These are phyloP conservation scores for Plutella xylostella DNA, from an alignment of 2,888 invertebrate species.

Conservation along the genomic window DNA sequence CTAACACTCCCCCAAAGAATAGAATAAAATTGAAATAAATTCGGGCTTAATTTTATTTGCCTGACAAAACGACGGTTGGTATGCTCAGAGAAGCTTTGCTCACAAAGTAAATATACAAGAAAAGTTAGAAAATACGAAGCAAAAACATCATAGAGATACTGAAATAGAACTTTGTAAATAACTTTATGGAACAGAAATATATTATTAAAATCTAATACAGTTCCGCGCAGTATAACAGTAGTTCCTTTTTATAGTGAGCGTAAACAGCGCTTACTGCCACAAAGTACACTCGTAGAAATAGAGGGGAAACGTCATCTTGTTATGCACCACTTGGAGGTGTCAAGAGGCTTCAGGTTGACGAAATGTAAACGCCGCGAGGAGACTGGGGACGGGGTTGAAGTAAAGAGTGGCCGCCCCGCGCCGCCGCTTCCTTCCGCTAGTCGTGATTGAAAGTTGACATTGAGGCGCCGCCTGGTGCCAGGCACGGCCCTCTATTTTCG, in stretches of 20 bases:
- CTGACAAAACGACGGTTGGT: slow-evolving; percentile 66
- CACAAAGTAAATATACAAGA: slow-evolving; percentile 52
- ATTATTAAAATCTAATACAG: too few relatives aligned
- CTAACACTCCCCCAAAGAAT: too few relatives aligned
- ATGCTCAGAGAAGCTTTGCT: slow-evolving; percentile 62
- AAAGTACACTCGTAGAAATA: too few relatives aligned
- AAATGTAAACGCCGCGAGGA: slow-evolving; percentile 31
- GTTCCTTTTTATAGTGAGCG: too few relatives aligned
- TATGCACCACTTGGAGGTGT: slow-evolving; percentile 31
- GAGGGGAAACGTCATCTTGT: slow-evolving; percentile 27
- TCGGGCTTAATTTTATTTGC: slow-evolving; percentile 42
- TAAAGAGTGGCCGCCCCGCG: slow-evolving; percentile 32
- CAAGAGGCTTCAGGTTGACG: slow-evolving; percentile 44
- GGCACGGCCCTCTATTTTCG: slow-evolving; percentile 61
- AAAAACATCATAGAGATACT: too few relatives aligned
- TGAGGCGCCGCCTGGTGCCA: slow-evolving; percentile 59
- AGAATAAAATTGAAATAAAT: too few relatives aligned
- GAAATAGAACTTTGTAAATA: too few relatives aligned
- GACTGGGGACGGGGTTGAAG: not conserved
- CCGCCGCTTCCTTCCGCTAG: slow-evolving; percentile 53
- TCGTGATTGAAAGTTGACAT: slow-evolving; percentile 66
- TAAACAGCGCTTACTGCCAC: not conserved
- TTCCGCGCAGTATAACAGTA: too few relatives aligned
- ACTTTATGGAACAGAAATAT: too few relatives aligned
- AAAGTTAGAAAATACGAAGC: too few relatives aligned